Evolutionary conservation across 1,140 invertebrate species (phyloP).

Genomic region (Homarus americanus): DNA sequence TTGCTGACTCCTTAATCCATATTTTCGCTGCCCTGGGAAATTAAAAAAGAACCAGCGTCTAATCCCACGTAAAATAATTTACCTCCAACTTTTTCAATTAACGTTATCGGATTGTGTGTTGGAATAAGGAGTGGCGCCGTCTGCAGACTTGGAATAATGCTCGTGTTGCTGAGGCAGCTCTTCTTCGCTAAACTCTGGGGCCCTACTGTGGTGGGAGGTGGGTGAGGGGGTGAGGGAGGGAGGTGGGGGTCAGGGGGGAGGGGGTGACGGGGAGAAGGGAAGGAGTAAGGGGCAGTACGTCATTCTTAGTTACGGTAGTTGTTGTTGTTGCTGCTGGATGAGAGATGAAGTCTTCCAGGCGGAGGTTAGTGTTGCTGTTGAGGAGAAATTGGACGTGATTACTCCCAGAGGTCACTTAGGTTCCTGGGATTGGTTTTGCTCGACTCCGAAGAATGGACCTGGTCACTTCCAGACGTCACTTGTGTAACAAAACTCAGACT

Average conservation of each 20-base stretch:
- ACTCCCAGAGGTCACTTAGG: too few relatives aligned
- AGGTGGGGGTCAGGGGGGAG: background rate
- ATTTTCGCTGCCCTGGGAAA: constrained; percentile 70
- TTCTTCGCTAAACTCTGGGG: constrained; percentile 21
- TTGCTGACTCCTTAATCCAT: constrained; percentile 72
- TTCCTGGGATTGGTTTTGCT: too few relatives aligned
- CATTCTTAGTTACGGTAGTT: background rate
- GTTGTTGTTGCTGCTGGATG: background rate
- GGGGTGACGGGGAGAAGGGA: background rate
- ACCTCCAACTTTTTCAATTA: constrained; percentile 72
- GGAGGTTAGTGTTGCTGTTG: background rate
- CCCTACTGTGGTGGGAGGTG: background rate
- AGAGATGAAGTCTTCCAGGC: background rate
- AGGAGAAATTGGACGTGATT: too few relatives aligned
- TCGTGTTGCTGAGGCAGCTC: constrained; percentile 20
- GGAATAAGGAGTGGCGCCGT: constrained; percentile 38
- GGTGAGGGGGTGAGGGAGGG: background rate
- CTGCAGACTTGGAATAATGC: constrained; percentile 24
- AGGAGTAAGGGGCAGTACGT: background rate
- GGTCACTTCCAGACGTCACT: too few relatives aligned
- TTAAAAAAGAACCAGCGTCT: constrained; percentile 70
- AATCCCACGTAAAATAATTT: constrained; percentile 72
- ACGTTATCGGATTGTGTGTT: constrained; percentile 71
- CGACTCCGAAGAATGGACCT: too few relatives aligned
- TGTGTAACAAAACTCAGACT: too few relatives aligned